phyloP scores from a whole-genome alignment of 1,140 invertebrate genomes.

The Brachionus koreanus region DNA sequence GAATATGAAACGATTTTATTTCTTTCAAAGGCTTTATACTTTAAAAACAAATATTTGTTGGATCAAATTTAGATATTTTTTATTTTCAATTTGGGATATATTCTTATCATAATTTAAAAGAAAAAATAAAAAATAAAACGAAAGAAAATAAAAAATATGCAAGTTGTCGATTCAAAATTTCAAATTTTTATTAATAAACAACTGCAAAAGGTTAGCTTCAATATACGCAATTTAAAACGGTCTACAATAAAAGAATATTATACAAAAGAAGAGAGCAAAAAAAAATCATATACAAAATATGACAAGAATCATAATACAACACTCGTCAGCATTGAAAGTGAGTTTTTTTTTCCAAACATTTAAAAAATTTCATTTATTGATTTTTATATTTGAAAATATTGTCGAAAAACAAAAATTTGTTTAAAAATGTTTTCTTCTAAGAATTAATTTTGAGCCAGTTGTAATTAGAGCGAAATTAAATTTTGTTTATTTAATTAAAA shows the following conservation, averaged over 20 bases:
- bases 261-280: conserved; percentile 25
- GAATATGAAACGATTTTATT: background rate
- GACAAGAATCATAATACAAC: conserved; percentile 8
- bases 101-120: background rate
- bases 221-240: conserved; percentile 33
- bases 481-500: background rate
- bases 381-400: background rate
- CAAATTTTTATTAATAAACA: conserved; percentile 32
- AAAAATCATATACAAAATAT: background rate
- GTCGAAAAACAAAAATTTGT: background rate
- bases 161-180: conserved; percentile 32
- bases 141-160: conserved; percentile 16
- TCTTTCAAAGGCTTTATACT: background rate
- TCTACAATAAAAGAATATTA: conserved; percentile 42
- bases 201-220: conserved; percentile 35
- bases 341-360: background rate
- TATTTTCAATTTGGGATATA: background rate
- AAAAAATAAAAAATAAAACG: background rate
- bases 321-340: background rate
- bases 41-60: background rate
- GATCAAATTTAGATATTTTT: conserved; percentile 3
- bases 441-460: background rate
- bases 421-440: too few relatives aligned
- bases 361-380: background rate
- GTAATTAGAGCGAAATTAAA: background rate